Conservation (phyloP, 2,797 vertebrate genomes). For the Eulemur coronatus region DNA sequence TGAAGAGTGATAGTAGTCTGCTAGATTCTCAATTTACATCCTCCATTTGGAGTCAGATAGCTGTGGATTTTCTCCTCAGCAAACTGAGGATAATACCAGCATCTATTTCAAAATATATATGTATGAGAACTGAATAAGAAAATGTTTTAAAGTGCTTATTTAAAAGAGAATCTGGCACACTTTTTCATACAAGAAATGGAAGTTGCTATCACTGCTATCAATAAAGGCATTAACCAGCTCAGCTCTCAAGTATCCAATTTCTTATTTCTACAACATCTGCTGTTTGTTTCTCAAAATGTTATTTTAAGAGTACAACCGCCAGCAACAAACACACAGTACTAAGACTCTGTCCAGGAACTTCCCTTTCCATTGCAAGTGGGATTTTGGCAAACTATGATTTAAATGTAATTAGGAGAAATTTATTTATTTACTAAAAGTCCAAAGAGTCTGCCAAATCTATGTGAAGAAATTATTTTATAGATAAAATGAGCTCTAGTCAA, state of each 20-base stretch:
- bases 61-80: neutral
- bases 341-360: neutral
- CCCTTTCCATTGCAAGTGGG: neutral
- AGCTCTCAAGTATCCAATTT: neutral
- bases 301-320: neutral
- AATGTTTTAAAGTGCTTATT: neutral
- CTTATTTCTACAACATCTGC: slow-evolving; percentile 40
- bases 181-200: neutral
- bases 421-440: neutral
- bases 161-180: neutral
- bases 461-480: neutral
- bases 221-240: neutral
- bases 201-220: neutral
- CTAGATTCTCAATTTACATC: neutral
- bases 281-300: slow-evolving; percentile 52
- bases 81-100: neutral
- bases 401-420: neutral
- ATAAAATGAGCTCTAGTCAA: neutral
- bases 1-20: neutral
- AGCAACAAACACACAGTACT: neutral
- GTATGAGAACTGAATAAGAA: neutral
- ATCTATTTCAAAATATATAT: slow-evolving; percentile 19
- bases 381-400: neutral
- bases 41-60: neutral
- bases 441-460: neutral